Conservation (phyloP, 2,888 invertebrate species). For the Mechanitis mazaeus region DNA sequence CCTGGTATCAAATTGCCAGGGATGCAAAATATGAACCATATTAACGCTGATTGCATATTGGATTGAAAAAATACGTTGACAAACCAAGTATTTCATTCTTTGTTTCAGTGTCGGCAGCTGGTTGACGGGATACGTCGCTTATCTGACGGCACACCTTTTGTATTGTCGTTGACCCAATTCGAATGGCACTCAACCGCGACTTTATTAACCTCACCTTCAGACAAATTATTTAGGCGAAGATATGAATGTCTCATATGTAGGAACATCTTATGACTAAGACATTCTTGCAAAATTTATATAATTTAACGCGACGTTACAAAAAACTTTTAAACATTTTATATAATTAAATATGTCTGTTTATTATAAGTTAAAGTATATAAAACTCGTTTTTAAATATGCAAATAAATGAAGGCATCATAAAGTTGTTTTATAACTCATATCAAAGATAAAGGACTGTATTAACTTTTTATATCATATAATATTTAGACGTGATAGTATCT, state of each 20-base stretch:
- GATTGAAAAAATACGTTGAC: slow-evolving; percentile 47
- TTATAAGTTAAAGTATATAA: too few species aligned
- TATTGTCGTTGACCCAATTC: slow-evolving; percentile 71
- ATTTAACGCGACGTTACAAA: too few species aligned
- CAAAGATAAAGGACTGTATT: too few species aligned
- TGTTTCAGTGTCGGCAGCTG: slow-evolving; percentile 67
- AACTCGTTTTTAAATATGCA: too few species aligned
- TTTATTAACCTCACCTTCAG: slow-evolving; percentile 57
- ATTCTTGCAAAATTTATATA: neutral
- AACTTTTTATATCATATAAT: too few species aligned
- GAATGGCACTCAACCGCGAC: slow-evolving; percentile 57
- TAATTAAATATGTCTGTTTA: too few species aligned
- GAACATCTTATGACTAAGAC: neutral
- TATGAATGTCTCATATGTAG: slow-evolving; percentile 5
- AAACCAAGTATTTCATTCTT: slow-evolving; percentile 68
- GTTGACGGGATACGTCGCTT: slow-evolving; percentile 68
- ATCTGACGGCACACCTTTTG: slow-evolving; percentile 74
- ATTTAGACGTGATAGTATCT: too few species aligned
- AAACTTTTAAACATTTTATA: too few species aligned
- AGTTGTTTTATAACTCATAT: too few species aligned
- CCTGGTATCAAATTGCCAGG: slow-evolving; percentile 65
- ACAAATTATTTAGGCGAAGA: slow-evolving; percentile 35
- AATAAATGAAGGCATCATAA: too few species aligned
- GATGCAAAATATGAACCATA: slow-evolving; percentile 44
- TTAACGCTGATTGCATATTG: slow-evolving; percentile 44